A percentile compares a stretch with the other conserved stretches of the same genome.
Evolutionary conservation across 2,797 vertebrate species (phyloP).

Genomic region (Prunella strophiata): DNA sequence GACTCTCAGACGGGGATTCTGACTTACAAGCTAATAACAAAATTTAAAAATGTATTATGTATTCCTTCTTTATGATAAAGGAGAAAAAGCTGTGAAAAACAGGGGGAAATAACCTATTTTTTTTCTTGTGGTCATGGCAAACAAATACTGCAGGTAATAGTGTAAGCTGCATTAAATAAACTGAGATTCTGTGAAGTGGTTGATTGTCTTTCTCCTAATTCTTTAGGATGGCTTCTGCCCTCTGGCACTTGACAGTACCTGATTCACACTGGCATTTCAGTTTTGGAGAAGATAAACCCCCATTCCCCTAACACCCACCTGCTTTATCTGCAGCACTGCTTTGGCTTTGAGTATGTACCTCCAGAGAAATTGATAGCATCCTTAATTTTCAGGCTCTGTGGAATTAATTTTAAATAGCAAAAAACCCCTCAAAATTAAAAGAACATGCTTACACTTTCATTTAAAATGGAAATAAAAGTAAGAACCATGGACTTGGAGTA

Average conservation of each 20-base stretch:
- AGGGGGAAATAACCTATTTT: fast-evolving
- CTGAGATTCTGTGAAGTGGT: background rate
- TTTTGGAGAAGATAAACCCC: background rate
- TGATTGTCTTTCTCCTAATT: background rate
- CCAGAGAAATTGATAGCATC: background rate
- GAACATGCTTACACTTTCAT: background rate
- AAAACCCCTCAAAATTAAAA: background rate
- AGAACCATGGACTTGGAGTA: background rate
- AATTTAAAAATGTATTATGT: background rate
- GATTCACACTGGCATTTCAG: background rate
- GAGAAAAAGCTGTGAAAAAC: background rate
- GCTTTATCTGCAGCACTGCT: background rate
- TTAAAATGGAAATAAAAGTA: background rate
- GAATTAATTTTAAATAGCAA: background rate
- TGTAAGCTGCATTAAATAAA: background rate
- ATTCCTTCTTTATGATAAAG: no score
- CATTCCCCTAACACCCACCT: background rate
- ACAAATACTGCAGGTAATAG: background rate
- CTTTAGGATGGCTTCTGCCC: background rate
- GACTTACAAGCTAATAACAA: background rate
- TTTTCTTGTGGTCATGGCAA: background rate
- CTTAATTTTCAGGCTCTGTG: background rate
- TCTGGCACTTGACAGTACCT: background rate
- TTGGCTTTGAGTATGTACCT: background rate
- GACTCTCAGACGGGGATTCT: background rate